A percentile compares a stretch with the other conserved stretches of the same genome.
phyloP scores from a whole-genome alignment of 2,797 vertebrate genomes.

The Neomorphus geoffroyi region DNA sequence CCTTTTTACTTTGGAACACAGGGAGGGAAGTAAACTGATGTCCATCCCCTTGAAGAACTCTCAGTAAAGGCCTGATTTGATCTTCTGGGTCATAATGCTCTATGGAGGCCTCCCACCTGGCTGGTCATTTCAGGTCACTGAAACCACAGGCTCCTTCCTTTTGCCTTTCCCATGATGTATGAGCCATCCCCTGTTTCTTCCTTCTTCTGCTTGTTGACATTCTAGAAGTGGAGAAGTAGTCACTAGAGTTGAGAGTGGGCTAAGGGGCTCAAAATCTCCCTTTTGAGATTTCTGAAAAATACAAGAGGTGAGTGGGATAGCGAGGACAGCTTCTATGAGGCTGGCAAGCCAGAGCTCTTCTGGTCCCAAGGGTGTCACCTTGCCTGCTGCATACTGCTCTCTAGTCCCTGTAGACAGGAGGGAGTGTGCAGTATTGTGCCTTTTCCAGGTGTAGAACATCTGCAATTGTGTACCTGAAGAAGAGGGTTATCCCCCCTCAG shows the following conservation, averaged over 20 bases:
- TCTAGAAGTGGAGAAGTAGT: not conserved
- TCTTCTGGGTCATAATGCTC: not conserved
- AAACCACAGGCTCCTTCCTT: not conserved
- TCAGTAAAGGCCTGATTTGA: not conserved
- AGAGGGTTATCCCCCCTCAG: not conserved
- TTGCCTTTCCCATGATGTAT: not conserved
- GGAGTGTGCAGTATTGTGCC: not conserved
- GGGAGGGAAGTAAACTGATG: not conserved
- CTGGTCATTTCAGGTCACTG: not conserved
- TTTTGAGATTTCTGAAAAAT: not conserved
- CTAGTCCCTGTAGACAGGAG: not conserved
- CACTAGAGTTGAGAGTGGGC: not conserved
- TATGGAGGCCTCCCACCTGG: not conserved
- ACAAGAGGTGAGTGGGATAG: not conserved
- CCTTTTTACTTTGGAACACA: not conserved
- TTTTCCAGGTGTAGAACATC: not conserved
- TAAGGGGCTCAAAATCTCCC: not conserved
- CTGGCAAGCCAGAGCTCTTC: not conserved
- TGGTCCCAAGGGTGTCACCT: not conserved
- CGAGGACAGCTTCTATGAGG: not conserved
- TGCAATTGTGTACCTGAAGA: not conserved
- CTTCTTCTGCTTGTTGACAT: not conserved
- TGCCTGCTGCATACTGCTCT: not conserved
- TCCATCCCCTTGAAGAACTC: not conserved
- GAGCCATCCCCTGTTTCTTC: not conserved